phyloP scores from a whole-genome alignment of 1,140 invertebrate genomes.

The Ruditapes philippinarum region DNA sequence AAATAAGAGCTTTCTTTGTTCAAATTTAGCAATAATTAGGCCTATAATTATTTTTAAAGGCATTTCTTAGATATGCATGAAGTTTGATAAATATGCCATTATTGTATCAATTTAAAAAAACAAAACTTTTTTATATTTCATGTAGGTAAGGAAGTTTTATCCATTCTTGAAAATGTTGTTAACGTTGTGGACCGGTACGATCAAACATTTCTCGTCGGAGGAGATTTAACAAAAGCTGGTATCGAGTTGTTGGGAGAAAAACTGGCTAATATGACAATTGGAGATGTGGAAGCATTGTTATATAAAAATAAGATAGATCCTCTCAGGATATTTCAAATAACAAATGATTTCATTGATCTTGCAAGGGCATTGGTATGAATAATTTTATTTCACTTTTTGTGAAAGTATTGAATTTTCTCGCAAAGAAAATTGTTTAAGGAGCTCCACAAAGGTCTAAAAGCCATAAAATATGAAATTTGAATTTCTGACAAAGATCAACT shows the following conservation, averaged over 20 bases:
- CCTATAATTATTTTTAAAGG: too few species aligned
- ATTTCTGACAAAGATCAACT: too few species aligned
- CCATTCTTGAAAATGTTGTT: slow-evolving; percentile 55
- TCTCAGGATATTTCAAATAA: slow-evolving; percentile 64
- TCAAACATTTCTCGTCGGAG: slow-evolving; percentile 71
- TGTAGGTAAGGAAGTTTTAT: slow-evolving; percentile 59
- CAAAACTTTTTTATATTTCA: not conserved
- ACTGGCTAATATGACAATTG: slow-evolving; percentile 78
- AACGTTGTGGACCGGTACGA: slow-evolving; percentile 62
- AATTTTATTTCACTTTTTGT: too few species aligned
- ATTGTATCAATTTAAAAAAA: too few species aligned
- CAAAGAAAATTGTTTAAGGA: too few species aligned
- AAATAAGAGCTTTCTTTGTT: too few species aligned
- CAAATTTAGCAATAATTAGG: too few species aligned
- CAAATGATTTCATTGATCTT: slow-evolving; percentile 76
- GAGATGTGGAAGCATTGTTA: slow-evolving; percentile 71
- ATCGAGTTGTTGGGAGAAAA: slow-evolving; percentile 70
- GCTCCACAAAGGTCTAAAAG: too few species aligned
- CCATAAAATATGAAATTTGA: too few species aligned
- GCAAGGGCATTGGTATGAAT: slow-evolving; percentile 69
- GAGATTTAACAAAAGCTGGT: slow-evolving; percentile 72
- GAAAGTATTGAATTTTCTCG: too few species aligned
- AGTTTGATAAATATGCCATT: too few species aligned
- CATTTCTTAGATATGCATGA: too few species aligned
- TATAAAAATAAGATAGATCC: slow-evolving; percentile 76